Evolutionary conservation across 2,888 invertebrate species (phyloP).

Genomic region (Thecocarcelia acutangulata): DNA sequence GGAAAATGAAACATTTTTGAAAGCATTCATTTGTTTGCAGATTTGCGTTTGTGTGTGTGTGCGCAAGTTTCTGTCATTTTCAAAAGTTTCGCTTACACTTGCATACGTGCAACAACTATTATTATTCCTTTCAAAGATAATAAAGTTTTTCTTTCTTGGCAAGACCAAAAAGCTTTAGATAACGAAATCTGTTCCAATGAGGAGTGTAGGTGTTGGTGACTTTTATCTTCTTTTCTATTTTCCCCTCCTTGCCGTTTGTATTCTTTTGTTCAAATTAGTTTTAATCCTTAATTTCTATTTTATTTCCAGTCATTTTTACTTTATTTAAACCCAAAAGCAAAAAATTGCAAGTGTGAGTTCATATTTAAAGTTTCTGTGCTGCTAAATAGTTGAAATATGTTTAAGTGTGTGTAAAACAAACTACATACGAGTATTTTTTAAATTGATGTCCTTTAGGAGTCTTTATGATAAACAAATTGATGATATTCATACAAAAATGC

Average conservation of each 20-base stretch:
- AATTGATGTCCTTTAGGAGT: too few species aligned
- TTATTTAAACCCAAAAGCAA: conserved; percentile 30
- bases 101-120: conserved; percentile 1
- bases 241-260: neutral
- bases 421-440: too few species aligned
- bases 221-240: conserved; percentile 26
- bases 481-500: too few species aligned
- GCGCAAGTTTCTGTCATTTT: conserved; percentile 35
- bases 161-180: conserved; percentile 27
- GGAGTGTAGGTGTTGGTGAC: conserved; percentile 10
- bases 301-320: conserved; percentile 41
- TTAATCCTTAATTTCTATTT: conserved; percentile 26
- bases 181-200: conserved; percentile 42
- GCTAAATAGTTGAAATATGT: neutral
- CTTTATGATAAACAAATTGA: too few species aligned
- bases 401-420: too few species aligned
- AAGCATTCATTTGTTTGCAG: neutral
- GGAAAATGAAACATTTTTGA: conserved; percentile 15
- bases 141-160: conserved; percentile 35
- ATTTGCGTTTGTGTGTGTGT: neutral
- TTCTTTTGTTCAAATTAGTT: conserved; percentile 54
- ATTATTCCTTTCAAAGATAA: conserved; percentile 42
- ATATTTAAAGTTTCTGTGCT: conserved; percentile 17
- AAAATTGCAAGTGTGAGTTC: conserved; percentile 2
- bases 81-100: conserved; percentile 42